These are phyloP conservation scores for Cydia pomonella DNA, from an alignment of 1,140 invertebrate species.

Conservation along the genomic window DNA sequence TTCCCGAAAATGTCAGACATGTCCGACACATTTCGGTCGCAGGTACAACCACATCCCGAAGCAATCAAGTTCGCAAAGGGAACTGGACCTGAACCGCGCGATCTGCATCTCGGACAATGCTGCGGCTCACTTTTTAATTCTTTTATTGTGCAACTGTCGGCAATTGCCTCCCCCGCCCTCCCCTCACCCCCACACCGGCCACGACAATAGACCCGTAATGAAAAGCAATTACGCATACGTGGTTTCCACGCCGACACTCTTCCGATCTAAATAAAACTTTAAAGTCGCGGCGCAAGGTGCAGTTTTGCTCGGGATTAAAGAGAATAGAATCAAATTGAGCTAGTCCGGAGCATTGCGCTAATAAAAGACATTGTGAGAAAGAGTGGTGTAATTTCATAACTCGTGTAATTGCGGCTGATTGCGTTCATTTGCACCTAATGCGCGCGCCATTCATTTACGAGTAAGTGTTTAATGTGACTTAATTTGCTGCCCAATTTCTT, in stretches of 20 bases:
- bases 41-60: background rate
- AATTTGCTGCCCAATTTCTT: background rate
- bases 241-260: conserved; percentile 49
- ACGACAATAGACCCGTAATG: conserved; percentile 76
- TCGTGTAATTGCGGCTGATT: conserved; percentile 34
- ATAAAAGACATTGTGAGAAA: conserved; percentile 77
- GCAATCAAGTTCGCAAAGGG: background rate
- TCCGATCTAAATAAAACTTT: conserved; percentile 41
- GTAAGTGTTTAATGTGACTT: conserved; percentile 1
- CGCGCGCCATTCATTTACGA: background rate
- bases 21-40: background rate
- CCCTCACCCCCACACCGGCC: conserved; percentile 45
- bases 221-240: conserved; percentile 79
- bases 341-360: conserved; percentile 67
- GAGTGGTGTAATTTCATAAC: conserved; percentile 78
- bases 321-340: conserved; percentile 77
- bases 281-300: conserved; percentile 36
- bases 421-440: conserved; percentile 13
- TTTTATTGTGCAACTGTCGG: conserved; percentile 76
- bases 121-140: conserved; percentile 63
- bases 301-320: conserved; percentile 34
- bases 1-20: background rate
- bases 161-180: conserved; percentile 60
- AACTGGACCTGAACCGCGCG: background rate
- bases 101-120: conserved; percentile 29